A percentile compares a stretch with the other conserved stretches of the same genome.
phyloP scores from a whole-genome alignment of 2,113 vertebrate species.

The Rhinolophus ferrumequinum region DNA sequence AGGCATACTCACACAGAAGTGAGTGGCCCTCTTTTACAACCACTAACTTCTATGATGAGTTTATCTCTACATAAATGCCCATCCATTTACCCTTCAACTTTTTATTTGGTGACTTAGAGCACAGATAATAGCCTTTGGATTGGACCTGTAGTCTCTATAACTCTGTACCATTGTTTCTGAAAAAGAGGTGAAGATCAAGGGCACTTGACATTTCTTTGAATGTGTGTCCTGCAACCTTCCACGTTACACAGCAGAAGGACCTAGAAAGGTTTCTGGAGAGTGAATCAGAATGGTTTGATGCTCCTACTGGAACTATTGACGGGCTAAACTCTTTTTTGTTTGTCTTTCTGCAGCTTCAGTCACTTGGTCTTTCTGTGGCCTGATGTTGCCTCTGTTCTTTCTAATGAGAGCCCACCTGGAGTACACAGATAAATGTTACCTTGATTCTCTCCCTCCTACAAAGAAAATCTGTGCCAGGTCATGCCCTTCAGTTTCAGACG shows the following conservation, averaged over 20 bases:
- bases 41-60: neutral
- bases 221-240: neutral
- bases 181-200: slow-evolving; percentile 23
- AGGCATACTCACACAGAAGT: neutral
- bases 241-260: neutral
- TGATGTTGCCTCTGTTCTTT: neutral
- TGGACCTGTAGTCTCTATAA: neutral
- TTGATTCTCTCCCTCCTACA: neutral
- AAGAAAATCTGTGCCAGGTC: neutral
- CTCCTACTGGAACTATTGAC: slow-evolving; percentile 13
- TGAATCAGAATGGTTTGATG: neutral
- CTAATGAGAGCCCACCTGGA: slow-evolving; percentile 40
- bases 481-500: neutral
- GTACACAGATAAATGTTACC: neutral
- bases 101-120: neutral
- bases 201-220: slow-evolving; percentile 23
- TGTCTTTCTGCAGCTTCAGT: slow-evolving; percentile 42
- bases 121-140: neutral
- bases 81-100: neutral
- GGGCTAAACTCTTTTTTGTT: slow-evolving; percentile 52
- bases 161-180: neutral
- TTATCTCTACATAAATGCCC: neutral
- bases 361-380: neutral
- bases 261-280: neutral
- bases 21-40: neutral